Conservation (phyloP, 2,113 vertebrate genomes). For the Scatophagus argus region DNA sequence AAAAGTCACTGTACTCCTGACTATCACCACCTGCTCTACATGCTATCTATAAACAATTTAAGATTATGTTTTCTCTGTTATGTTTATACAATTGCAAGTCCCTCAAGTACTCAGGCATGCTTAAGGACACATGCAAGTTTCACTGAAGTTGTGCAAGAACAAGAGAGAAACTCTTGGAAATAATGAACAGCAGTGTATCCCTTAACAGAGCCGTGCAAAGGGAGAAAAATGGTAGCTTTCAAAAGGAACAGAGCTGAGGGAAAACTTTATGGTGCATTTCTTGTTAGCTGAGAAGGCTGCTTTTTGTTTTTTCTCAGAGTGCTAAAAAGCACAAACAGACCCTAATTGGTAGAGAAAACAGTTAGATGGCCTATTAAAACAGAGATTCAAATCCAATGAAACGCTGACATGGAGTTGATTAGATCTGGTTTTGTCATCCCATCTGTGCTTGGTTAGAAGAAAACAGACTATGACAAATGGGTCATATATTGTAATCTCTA, state of each 20-base stretch:
- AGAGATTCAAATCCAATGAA: slow-evolving; percentile 15
- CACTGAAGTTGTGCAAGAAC: slow-evolving; percentile 6
- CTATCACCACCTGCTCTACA: neutral
- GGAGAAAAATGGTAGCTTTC: neutral
- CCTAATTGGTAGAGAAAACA: slow-evolving; percentile 44
- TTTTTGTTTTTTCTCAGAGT: slow-evolving; percentile 4
- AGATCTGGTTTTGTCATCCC: slow-evolving; percentile 55
- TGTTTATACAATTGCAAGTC: slow-evolving; percentile 2
- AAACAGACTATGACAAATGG: slow-evolving; percentile 68
- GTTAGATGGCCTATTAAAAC: slow-evolving; percentile 43
- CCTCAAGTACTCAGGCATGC: neutral
- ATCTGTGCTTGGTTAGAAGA: slow-evolving; percentile 73
- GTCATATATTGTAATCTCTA: slow-evolving; percentile 58
- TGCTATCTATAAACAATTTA: neutral
- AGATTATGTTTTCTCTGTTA: neutral
- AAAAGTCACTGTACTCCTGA: neutral
- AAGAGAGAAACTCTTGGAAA: slow-evolving; percentile 19
- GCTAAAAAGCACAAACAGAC: slow-evolving; percentile 26
- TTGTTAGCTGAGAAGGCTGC: slow-evolving; percentile 17
- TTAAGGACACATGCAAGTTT: neutral
- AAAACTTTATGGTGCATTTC: slow-evolving; percentile 37
- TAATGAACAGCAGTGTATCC: neutral
- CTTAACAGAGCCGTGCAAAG: slow-evolving; percentile 3
- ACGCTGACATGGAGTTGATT: slow-evolving; percentile 55
- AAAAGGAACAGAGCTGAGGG: neutral